phyloP scores from a whole-genome alignment of 2,113 vertebrate genomes.

The Redunca redunca region DNA sequence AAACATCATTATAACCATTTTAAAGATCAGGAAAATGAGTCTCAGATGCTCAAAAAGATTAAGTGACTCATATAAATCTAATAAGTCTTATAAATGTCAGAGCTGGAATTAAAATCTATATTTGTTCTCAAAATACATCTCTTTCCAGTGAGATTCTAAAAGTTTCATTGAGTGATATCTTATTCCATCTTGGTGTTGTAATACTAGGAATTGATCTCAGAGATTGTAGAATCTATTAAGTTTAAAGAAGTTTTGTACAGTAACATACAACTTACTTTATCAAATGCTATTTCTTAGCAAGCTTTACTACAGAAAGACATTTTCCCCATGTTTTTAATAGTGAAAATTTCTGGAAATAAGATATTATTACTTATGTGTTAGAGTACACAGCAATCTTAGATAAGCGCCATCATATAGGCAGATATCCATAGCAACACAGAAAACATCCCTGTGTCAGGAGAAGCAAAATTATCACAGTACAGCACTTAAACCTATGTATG shows the following conservation, averaged over 20 bases:
- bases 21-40: background rate
- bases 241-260: background rate
- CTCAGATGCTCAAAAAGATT: background rate
- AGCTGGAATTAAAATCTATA: background rate
- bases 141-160: background rate
- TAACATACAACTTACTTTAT: background rate
- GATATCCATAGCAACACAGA: background rate
- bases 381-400: background rate
- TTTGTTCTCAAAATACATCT: background rate
- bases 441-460: background rate
- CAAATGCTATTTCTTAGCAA: background rate
- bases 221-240: background rate
- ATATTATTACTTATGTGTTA: background rate
- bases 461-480: background rate
- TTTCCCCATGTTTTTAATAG: background rate
- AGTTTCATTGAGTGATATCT: background rate
- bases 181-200: background rate
- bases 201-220: background rate
- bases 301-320: background rate
- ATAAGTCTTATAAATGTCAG: background rate
- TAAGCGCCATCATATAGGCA: background rate
- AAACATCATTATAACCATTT: background rate
- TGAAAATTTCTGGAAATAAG: background rate
- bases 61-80: background rate
- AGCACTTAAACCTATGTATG: background rate